These are phyloP conservation scores for Helicorthomorpha holstii DNA, from an alignment of 1,140 invertebrate species.

Conservation along the genomic window DNA sequence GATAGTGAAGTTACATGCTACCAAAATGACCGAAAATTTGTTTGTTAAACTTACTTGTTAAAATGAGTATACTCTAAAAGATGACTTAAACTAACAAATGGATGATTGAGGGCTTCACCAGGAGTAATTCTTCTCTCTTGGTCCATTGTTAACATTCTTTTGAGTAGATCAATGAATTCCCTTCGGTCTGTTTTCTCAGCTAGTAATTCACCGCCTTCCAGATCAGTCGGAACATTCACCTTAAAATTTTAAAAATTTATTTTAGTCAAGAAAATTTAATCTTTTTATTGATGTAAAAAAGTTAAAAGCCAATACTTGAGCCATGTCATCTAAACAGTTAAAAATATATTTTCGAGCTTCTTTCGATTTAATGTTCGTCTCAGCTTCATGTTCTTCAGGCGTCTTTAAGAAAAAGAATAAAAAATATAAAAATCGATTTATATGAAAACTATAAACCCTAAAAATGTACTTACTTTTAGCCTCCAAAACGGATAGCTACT, in stretches of 20 bases:
- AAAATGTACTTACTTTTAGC: constrained; percentile 43
- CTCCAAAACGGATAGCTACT: constrained; percentile 95
- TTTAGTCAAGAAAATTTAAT: background rate
- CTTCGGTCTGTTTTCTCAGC: constrained; percentile 90
- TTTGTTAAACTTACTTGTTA: constrained; percentile 50
- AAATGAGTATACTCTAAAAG: constrained; percentile 91
- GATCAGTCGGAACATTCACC: constrained; percentile 91
- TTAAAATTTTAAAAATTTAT: constrained; percentile 9
- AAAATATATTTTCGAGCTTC: constrained; percentile 99
- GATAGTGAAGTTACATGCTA: background rate
- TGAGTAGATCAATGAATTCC: constrained; percentile 92
- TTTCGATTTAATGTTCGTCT: constrained; percentile 97
- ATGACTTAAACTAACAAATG: constrained; percentile 82
- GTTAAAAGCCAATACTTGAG: constrained; percentile 33
- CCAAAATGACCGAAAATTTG: no score
- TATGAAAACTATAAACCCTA: background rate
- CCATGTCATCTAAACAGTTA: constrained; percentile 98
- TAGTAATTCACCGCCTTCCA: constrained; percentile 84
- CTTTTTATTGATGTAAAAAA: background rate
- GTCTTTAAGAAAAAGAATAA: no score
- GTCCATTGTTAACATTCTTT: constrained; percentile 95
- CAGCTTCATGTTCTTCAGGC: constrained; percentile 92
- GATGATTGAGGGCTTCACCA: constrained; percentile 84
- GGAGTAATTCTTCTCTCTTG: constrained; percentile 85
- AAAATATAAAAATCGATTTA: no score